A percentile compares a stretch with the other conserved stretches of the same genome.
Evolutionary conservation across 1,140 invertebrate genomes (phyloP).

Genomic region (Aphis craccivora): DNA sequence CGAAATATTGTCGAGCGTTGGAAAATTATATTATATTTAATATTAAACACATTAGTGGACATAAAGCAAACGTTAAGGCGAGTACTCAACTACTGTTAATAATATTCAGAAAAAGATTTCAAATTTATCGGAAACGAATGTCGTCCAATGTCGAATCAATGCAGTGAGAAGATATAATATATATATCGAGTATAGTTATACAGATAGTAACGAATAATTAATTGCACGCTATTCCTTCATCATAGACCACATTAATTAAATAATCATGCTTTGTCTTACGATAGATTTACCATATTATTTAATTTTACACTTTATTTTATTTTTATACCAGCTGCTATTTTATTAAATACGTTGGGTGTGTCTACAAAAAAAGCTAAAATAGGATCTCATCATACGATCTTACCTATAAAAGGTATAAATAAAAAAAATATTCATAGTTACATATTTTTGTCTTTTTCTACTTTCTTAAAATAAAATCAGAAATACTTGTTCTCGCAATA

Average conservation of each 20-base stretch:
- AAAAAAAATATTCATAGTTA: neutral
- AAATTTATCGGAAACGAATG: neutral
- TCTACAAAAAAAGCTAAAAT: neutral
- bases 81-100: neutral
- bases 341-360: neutral
- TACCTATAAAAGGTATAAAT: neutral
- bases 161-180: neutral
- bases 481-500: neutral
- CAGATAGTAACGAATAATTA: neutral
- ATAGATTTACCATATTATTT: neutral
- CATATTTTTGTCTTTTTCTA: neutral
- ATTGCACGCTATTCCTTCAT: neutral
- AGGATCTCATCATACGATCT: neutral
- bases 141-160: neutral
- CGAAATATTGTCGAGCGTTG: neutral
- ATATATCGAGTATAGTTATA: neutral
- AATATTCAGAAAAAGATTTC: neutral
- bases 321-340: neutral
- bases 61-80: neutral
- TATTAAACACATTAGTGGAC: neutral
- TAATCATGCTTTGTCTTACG: neutral
- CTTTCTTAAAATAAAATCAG: neutral
- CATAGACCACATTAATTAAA: neutral
- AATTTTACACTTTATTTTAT: no score
- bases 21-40: neutral